A percentile compares a stretch with the other conserved stretches of the same genome.
Conservation (phyloP, 2,888 invertebrate genomes). For the Pterostichus niger region DNA sequence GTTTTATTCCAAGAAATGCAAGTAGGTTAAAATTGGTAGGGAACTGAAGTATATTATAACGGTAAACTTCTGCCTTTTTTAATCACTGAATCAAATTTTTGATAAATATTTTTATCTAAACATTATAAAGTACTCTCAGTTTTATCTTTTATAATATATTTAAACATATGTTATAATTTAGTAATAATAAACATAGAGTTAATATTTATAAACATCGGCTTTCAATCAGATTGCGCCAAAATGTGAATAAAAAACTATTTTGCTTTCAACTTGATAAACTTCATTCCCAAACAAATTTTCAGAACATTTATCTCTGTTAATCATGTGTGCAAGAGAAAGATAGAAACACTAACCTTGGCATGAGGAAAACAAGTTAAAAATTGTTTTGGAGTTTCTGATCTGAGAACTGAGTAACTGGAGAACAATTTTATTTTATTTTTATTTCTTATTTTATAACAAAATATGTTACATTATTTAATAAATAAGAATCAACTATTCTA, state of each 20-base stretch:
- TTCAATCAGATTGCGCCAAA: constrained; percentile 1
- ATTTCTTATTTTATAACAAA: constrained; percentile 7
- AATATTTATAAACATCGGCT: not conserved
- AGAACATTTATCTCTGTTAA: not conserved
- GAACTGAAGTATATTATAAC: not conserved
- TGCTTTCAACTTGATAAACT: not conserved
- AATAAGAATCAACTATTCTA: not conserved
- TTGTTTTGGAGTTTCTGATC: not conserved
- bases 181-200: not conserved
- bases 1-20: constrained; percentile 20
- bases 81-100: not conserved
- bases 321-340: not conserved
- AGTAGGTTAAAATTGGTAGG: constrained; percentile 27
- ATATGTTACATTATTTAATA: not conserved
- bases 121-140: constrained; percentile 18
- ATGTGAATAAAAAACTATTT: not conserved
- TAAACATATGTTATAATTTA: not conserved
- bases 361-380: constrained; percentile 24
- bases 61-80: not conserved
- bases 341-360: not conserved
- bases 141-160: not conserved
- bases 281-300: constrained; percentile 1
- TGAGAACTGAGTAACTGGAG: not conserved
- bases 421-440: too few relatives aligned
- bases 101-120: not conserved